Conservation (phyloP, 2,888 invertebrate species). For the Morpho helenor region DNA sequence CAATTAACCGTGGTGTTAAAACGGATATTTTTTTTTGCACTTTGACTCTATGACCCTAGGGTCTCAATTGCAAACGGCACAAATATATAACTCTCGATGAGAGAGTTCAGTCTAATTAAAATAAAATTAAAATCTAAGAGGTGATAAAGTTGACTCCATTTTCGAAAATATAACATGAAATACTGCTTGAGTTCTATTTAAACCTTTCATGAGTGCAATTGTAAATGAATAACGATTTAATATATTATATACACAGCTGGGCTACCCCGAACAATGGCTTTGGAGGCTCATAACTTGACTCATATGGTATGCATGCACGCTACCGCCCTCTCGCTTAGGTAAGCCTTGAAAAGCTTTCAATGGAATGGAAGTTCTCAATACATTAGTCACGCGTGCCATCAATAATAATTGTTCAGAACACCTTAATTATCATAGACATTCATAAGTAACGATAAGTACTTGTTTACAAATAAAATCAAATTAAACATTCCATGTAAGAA, state of each 20-base stretch:
- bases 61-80: no score
- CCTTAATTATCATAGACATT: neutral
- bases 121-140: no score
- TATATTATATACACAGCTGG: slow-evolving; percentile 6
- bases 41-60: no score
- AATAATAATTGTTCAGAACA: neutral
- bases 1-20: no score
- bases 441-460: neutral
- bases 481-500: no score
- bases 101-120: no score
- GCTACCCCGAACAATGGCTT: slow-evolving; percentile 8
- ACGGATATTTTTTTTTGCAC: no score
- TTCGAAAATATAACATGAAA: no score
- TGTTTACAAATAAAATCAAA: no score
- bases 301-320: slow-evolving; percentile 30
- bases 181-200: no score
- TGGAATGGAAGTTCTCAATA: slow-evolving; percentile 22
- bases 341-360: slow-evolving; percentile 33
- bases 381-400: slow-evolving; percentile 21
- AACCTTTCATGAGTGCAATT: neutral
- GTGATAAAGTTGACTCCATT: no score
- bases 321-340: slow-evolving; percentile 21
- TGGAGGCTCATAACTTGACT: slow-evolving; percentile 25
- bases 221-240: slow-evolving; percentile 1
- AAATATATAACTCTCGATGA: no score